These are phyloP conservation scores for Blastomussa wellsi DNA, from an alignment of 92 coral and sea anemone genomes.

Conservation along the genomic window DNA sequence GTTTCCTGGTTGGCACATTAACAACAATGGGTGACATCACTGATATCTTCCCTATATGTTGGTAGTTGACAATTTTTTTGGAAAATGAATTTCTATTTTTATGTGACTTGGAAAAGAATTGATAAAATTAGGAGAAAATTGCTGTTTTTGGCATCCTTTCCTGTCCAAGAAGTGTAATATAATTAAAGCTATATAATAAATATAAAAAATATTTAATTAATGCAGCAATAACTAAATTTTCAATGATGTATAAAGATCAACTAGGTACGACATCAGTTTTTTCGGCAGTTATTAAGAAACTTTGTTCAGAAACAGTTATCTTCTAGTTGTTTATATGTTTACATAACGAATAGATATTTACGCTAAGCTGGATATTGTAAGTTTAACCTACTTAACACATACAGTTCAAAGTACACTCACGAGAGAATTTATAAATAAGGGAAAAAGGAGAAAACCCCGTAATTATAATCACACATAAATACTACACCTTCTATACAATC, in stretches of 20 bases:
- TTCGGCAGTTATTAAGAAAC: neutral
- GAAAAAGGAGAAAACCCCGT: neutral
- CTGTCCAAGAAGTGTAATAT: neutral
- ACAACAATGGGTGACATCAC: too few relatives aligned
- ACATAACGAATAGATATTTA: neutral
- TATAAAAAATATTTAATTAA: too few relatives aligned
- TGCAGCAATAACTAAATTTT: neutral
- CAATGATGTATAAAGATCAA: neutral
- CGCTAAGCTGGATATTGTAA: neutral
- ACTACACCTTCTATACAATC: neutral
- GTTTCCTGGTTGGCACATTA: too few relatives aligned
- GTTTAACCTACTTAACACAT: neutral
- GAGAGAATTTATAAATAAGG: neutral
- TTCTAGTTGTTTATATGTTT: neutral
- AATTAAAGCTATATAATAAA: neutral
- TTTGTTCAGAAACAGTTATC: neutral
- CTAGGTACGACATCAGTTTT: neutral
- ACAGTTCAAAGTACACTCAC: slow-evolving; percentile 8
- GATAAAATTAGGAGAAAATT: neutral
- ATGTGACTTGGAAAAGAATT: neutral
- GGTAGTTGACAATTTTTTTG: neutral
- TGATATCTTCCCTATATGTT: too few relatives aligned
- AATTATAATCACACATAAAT: neutral
- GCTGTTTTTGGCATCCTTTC: neutral
- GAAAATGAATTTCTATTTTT: neutral